Percentiles rank a stretch among this genome's conserved stretches.
Evolutionary conservation across 1,140 invertebrate genomes (phyloP).

Genomic region (Eueides isabella): DNA sequence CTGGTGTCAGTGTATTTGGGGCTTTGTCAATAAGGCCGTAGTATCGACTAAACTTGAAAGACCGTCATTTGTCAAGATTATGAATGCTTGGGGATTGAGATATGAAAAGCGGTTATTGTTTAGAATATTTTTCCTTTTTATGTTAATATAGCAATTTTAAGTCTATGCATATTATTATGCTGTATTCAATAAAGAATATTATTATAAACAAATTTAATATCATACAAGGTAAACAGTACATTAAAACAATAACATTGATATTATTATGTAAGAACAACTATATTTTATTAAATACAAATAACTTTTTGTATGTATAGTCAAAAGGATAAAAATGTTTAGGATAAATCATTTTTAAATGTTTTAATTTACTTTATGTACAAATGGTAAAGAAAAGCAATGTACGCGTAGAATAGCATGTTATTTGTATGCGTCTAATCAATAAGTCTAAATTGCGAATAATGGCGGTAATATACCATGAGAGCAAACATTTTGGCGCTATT

Average conservation of each 20-base stretch:
- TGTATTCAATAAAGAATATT: no score
- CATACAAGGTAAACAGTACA: no score
- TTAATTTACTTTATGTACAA: background rate
- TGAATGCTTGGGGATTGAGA: slow-evolving; percentile 75
- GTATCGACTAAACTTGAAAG: slow-evolving; percentile 73
- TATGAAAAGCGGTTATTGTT: slow-evolving; percentile 79
- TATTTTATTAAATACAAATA: no score
- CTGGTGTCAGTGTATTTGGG: slow-evolving; percentile 73
- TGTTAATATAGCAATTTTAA: background rate
- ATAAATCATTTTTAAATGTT: no score
- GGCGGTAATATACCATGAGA: slow-evolving; percentile 63
- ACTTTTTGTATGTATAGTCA: no score
- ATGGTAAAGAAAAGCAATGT: background rate
- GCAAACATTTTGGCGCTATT: slow-evolving; percentile 77
- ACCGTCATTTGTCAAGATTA: slow-evolving; percentile 81
- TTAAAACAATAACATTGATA: no score
- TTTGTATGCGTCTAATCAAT: slow-evolving; percentile 56
- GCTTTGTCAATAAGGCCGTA: slow-evolving; percentile 75
- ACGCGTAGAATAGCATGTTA: background rate
- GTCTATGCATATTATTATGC: background rate
- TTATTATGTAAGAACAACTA: no score
- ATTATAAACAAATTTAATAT: no score
- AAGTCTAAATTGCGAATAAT: slow-evolving; percentile 61
- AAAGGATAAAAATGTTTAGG: no score
- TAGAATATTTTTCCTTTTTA: slow-evolving; percentile 66